Evolutionary conservation across 2,888 invertebrate species (phyloP).

Genomic region (Pollenia griseotomentosa): DNA sequence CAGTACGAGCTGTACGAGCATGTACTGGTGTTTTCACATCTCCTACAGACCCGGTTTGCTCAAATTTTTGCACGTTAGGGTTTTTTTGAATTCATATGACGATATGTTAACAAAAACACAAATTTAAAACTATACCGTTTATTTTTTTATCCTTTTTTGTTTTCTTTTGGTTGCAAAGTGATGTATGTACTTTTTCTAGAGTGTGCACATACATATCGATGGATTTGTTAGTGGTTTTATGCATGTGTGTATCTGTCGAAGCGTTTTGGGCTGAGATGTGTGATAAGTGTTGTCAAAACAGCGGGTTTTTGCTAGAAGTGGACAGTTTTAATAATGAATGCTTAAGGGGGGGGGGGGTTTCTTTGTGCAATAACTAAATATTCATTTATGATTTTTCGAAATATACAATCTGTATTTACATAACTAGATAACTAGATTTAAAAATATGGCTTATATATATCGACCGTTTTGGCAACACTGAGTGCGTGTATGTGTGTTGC

Average conservation of each 20-base stretch:
- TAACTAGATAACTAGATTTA: no score
- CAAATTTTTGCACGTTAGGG: no score
- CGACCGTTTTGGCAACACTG: slow-evolving; percentile 8
- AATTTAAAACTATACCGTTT: no score
- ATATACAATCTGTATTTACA: no score
- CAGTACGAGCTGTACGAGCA: no score
- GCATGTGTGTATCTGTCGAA: neutral
- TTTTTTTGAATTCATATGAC: no score
- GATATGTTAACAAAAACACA: neutral
- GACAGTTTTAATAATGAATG: neutral
- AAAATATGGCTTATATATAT: neutral
- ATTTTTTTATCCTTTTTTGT: neutral
- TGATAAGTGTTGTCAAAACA: slow-evolving; percentile 26
- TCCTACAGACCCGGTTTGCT: no score
- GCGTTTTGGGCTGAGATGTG: slow-evolving; percentile 24
- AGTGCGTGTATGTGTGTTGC: neutral
- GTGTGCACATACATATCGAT: neutral
- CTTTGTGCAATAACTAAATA: no score
- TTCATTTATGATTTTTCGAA: no score
- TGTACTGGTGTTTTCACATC: no score
- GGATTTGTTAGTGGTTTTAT: neutral
- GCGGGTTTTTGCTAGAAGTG: neutral
- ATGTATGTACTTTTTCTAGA: neutral
- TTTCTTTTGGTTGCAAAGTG: neutral
- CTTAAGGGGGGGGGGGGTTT: no score